Evolutionary conservation across 1,140 invertebrate genomes (phyloP).

Genomic region (Ephestia elutella): DNA sequence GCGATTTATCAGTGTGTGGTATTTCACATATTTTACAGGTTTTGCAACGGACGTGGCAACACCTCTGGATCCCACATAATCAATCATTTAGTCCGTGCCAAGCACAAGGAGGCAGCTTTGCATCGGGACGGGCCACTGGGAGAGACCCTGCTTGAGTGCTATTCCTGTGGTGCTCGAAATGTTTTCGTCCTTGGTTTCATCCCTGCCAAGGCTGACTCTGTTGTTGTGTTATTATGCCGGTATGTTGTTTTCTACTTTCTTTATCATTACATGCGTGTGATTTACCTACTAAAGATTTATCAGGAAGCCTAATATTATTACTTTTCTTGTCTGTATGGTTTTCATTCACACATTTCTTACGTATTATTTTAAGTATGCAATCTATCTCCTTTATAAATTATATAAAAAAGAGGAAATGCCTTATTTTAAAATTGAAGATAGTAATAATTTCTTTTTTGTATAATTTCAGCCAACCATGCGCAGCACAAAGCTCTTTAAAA

Average conservation of each 20-base stretch:
- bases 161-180: slow-evolving; percentile 97
- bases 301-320: too few relatives aligned
- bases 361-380: too few relatives aligned
- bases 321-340: too few relatives aligned
- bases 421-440: too few relatives aligned
- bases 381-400: too few relatives aligned
- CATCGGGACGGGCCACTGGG: slow-evolving; percentile 98
- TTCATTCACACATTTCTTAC: too few relatives aligned
- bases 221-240: slow-evolving; percentile 97
- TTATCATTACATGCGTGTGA: too few relatives aligned
- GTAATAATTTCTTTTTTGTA: background rate
- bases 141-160: slow-evolving; percentile 98
- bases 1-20: too few relatives aligned
- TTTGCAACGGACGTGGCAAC: slow-evolving; percentile 98
- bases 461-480: slow-evolving; percentile 88
- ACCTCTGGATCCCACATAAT: slow-evolving; percentile 99
- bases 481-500: slow-evolving; percentile 95
- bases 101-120: slow-evolving; percentile 98
- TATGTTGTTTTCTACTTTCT: slow-evolving; percentile 34
- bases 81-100: slow-evolving; percentile 97
- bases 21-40: slow-evolving; percentile 64
- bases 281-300: too few relatives aligned
- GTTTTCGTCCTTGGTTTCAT: slow-evolving; percentile 99
- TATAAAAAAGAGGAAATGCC: too few relatives aligned
- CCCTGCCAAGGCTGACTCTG: slow-evolving; percentile 98